phyloP scores from a whole-genome alignment of 2,113 vertebrate species.

The Australoheros scitulus region DNA sequence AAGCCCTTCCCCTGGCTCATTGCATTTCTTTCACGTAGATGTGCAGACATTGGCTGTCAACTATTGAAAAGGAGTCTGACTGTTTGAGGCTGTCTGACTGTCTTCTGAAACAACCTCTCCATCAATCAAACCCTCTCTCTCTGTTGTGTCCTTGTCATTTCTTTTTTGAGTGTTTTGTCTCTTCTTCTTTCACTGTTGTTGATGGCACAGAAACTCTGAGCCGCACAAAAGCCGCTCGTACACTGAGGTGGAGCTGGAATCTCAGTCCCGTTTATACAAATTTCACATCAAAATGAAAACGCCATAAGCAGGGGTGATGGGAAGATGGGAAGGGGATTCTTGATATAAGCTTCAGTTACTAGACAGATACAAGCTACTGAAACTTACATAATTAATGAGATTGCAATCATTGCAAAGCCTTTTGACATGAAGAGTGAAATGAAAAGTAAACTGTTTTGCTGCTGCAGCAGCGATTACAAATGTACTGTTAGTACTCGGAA shows the following conservation, averaged over 20 bases:
- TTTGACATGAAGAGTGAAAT: neutral
- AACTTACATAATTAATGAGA: conserved; percentile 5
- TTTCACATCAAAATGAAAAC: conserved; percentile 29
- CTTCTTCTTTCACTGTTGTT: neutral
- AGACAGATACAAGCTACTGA: conserved; percentile 29
- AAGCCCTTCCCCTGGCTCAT: conserved; percentile 22
- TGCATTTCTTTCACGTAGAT: conserved; percentile 39
- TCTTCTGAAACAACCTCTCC: conserved; percentile 56
- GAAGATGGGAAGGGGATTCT: neutral
- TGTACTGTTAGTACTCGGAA: neutral
- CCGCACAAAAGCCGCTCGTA: conserved; percentile 18
- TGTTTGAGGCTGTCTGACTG: conserved; percentile 51
- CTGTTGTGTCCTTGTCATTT: conserved; percentile 52
- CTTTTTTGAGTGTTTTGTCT: neutral
- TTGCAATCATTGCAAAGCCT: neutral
- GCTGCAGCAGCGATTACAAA: neutral
- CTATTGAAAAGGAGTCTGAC: conserved; percentile 61
- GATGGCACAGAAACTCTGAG: neutral
- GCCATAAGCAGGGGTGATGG: conserved; percentile 26
- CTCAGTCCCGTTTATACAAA: neutral
- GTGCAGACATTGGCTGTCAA: conserved; percentile 64
- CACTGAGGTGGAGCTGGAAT: conserved; percentile 14
- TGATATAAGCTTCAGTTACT: conserved; percentile 26
- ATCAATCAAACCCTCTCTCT: conserved; percentile 64
- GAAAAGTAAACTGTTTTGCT: neutral